These are phyloP conservation scores for Harpegnathos saltator DNA, from an alignment of 1,140 invertebrate species.

Conservation along the genomic window DNA sequence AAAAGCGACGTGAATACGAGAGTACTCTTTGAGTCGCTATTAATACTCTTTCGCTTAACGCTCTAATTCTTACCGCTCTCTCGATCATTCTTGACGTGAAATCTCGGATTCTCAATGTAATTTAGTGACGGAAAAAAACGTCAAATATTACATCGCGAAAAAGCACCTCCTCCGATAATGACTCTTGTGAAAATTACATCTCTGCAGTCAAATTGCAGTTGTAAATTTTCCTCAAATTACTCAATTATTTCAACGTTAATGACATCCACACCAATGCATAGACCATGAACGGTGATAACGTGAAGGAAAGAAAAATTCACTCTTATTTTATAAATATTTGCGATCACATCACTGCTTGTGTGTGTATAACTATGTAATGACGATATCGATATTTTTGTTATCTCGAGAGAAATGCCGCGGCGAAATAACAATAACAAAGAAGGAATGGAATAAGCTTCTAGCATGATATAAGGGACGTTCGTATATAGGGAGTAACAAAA, in stretches of 20 bases:
- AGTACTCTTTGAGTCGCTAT: slow-evolving; percentile 13
- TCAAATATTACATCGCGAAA: not conserved
- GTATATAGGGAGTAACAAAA: not conserved
- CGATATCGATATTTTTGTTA: slow-evolving; percentile 1
- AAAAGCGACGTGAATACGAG: slow-evolving; percentile 4
- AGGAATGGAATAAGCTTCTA: slow-evolving; percentile 2
- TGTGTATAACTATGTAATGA: not conserved
- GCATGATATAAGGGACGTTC: not conserved
- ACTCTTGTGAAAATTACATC: not conserved
- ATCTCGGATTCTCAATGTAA: not conserved
- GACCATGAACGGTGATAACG: too few relatives aligned
- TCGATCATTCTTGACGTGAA: not conserved
- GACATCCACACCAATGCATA: too few relatives aligned
- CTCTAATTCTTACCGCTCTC: not conserved
- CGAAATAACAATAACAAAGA: slow-evolving; percentile 8
- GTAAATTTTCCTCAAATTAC: too few relatives aligned
- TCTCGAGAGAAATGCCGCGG: not conserved
- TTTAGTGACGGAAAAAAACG: slow-evolving; percentile 3
- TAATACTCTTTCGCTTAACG: not conserved
- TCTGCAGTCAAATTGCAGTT: too few relatives aligned
- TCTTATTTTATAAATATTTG: too few relatives aligned
- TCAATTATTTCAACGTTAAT: too few relatives aligned
- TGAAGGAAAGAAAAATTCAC: too few relatives aligned
- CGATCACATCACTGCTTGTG: not conserved
- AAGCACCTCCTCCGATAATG: not conserved